Evolutionary conservation across 2,113 vertebrate genomes (phyloP).

Genomic region (Percina caprodes): DNA sequence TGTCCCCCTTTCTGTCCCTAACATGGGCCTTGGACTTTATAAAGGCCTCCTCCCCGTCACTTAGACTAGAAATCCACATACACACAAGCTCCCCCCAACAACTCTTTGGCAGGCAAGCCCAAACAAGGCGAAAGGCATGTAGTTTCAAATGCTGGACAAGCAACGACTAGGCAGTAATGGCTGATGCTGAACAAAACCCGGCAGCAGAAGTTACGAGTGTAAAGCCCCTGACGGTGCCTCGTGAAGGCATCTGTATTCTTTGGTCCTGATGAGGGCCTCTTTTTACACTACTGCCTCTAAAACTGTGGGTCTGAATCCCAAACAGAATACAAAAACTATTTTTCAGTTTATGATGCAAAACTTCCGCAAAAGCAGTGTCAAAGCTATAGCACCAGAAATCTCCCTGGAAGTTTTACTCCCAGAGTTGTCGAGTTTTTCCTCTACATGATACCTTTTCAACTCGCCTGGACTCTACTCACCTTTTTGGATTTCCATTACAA

Average conservation of each 20-base stretch:
- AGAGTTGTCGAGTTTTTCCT: neutral
- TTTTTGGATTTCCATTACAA: too few relatives aligned
- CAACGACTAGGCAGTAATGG: slow-evolving; percentile 32
- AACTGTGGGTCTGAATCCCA: neutral
- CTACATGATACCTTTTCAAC: too few relatives aligned
- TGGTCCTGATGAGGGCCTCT: slow-evolving; percentile 5
- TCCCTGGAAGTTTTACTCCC: neutral
- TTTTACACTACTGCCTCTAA: neutral
- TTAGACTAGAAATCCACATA: slow-evolving; percentile 70
- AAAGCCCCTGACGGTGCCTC: slow-evolving; percentile 35
- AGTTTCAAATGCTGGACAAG: slow-evolving; percentile 61
- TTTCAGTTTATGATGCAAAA: neutral
- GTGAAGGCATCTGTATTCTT: slow-evolving; percentile 28
- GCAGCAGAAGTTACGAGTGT: slow-evolving; percentile 33
- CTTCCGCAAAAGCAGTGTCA: neutral
- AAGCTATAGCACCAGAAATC: neutral
- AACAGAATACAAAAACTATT: neutral
- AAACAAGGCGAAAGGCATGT: slow-evolving; percentile 69
- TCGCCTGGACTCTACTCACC: too few relatives aligned
- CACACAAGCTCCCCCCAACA: slow-evolving; percentile 47
- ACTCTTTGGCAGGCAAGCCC: slow-evolving; percentile 66
- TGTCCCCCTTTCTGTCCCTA: slow-evolving; percentile 69
- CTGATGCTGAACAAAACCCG: slow-evolving; percentile 47
- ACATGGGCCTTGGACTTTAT: slow-evolving; percentile 69
- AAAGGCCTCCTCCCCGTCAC: slow-evolving; percentile 81